Percentiles rank a stretch among this genome's conserved stretches.
Evolutionary conservation across 2,113 vertebrate genomes (phyloP).

Genomic region (Epinephelus fuscoguttatus): DNA sequence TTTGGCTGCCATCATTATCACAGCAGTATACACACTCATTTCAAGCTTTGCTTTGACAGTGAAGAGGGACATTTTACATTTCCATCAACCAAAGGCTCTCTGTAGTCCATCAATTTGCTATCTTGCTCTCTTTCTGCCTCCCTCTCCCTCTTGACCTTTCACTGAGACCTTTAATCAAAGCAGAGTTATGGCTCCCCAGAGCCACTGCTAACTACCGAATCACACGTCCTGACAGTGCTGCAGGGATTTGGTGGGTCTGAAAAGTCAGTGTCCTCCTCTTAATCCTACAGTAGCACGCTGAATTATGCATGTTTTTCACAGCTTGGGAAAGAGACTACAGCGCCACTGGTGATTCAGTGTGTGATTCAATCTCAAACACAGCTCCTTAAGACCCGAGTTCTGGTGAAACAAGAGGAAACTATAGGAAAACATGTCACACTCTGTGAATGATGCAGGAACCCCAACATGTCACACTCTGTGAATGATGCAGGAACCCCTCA

Average conservation of each 20-base stretch:
- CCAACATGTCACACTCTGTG: background rate
- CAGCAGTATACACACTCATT: slow-evolving; percentile 6
- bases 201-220: slow-evolving; percentile 54
- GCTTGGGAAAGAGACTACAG: slow-evolving; percentile 2
- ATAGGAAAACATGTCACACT: background rate
- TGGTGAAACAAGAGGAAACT: slow-evolving; percentile 1
- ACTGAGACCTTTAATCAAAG: slow-evolving; percentile 71
- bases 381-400: background rate
- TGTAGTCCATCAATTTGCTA: slow-evolving; percentile 56
- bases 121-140: slow-evolving; percentile 21
- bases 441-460: slow-evolving; percentile 26
- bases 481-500: slow-evolving; percentile 24
- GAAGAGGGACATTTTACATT: slow-evolving; percentile 46
- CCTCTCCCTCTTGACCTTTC: slow-evolving; percentile 71
- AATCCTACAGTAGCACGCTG: slow-evolving; percentile 48
- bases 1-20: background rate
- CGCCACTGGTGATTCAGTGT: slow-evolving; percentile 42
- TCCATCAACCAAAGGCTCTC: slow-evolving; percentile 49
- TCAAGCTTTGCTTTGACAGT: slow-evolving; percentile 21
- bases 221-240: slow-evolving; percentile 52
- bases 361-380: slow-evolving; percentile 28
- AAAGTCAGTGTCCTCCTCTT: slow-evolving; percentile 43
- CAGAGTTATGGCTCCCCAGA: slow-evolving; percentile 50
- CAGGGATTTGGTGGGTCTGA: slow-evolving; percentile 51
- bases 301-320: slow-evolving; percentile 57